Base-by-base conservation (phyloP, 2,888 invertebrate species). In the Tholera decimalis region DNA sequence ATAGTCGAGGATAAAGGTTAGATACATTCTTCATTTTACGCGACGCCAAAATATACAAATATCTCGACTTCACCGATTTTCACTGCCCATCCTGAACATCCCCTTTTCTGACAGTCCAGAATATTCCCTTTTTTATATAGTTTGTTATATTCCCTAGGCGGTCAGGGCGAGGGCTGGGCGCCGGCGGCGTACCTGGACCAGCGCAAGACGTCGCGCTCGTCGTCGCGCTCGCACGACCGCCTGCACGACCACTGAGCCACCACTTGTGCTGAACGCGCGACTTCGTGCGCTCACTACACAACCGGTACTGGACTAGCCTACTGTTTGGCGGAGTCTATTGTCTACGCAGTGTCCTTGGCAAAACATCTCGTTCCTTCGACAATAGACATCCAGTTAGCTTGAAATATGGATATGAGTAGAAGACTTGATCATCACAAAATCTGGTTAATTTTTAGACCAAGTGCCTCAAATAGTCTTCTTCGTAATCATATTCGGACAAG, bases 101-200 rank as follows among this genome's bases (percentile, higher is more conserved):
- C n/a, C n/a, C n/a, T n/a, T n/a, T n/a, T n/a, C n/a, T n/a, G n/a
- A n/a, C n/a, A n/a, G n/a, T n/a, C n/a, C n/a, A n/a, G n/a, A 30
- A 9, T 8, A 9, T 3, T 30, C 30, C 1, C 30, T 9, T 9
- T 9, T 9, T 30, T 9, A 30, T 7, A 30, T 35, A 9, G 11
- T 13, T 60, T 75, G 49, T 39, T 9, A n/a, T n/a, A n/a, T n/a
- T 46, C 78, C 72, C 22, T 89, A 96, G 93, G 92, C 94, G 97
- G 97, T 80, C 96, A 97, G 81, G 96, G 97, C 87, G 98, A 98
- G 93, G 99, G 99, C 80, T 99, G 99, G 99, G 98, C 98, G 67
- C 99, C 99, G 62, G 98, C 98, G 56, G 98, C 98, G 35, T 99
- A 98, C 95, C 96, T 99, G 92, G 98, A 98, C 95, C 97, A 97